Base-by-base conservation (phyloP, 1,140 invertebrate genomes). In the Mylabris phalerata region DNA sequence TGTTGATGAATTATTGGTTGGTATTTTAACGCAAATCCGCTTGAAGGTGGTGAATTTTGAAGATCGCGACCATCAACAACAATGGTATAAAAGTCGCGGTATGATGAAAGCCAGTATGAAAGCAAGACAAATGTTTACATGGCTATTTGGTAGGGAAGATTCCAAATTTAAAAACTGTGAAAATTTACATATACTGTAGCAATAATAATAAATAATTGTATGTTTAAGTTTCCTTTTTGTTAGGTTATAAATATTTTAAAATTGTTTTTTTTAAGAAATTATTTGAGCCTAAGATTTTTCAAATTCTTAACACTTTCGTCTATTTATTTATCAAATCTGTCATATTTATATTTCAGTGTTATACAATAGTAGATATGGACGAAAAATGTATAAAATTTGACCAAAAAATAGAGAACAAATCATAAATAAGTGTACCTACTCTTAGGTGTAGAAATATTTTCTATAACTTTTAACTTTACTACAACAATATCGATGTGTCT, bases 141-240 rank as follows among this genome's bases (percentile, higher is more conserved):
- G 89, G 88, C 83, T 93, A 19, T 87, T 93, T 71, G 89, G 90
- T 43, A 92, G 92, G 68, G 89, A 92, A 71, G 89, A 92, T 75
- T 85, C 88, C 43, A 92, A 92, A 75, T 91, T 92, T 75, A 92
- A 92, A 75, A 90, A 92, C 75, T 93, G 90, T 78, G 90, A 92
- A 78, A 92, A 93, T 67, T 78, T 93, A 41, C 85, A 92, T 69
- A 87, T 91, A 63, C 80, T 92, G 65, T 89, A 84, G 83, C 67
- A 56, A 47, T 46, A 50, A 13, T 39, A 5, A 9, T 42, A 40
- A 40, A 40, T 40, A 40, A 7, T 40, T 40, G 5, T 42, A n/a
- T 42, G 10, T 11, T 42, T 42, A 7, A n/a, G 41, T 42, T 4
- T n/a, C 10, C 10, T 42, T 42, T 42, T 42, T 42, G 41, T n/a